Evolutionary conservation across 2,113 vertebrate species (phyloP).

Genomic region (Silurus meridionalis): DNA sequence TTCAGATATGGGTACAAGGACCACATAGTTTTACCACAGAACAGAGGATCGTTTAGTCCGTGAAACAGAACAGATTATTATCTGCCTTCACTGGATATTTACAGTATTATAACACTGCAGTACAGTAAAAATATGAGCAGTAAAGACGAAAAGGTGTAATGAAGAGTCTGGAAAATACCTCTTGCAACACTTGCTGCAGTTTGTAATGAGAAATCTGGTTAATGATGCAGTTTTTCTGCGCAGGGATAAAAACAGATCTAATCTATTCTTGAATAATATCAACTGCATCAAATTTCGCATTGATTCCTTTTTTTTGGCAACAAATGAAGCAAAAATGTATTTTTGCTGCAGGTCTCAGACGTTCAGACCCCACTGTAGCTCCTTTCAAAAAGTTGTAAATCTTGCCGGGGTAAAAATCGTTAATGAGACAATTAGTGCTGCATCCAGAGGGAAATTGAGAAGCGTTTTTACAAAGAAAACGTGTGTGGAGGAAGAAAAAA

Average conservation of each 20-base stretch:
- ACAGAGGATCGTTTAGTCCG: background rate
- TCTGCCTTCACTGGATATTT: background rate
- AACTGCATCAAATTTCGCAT: background rate
- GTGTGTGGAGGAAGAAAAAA: background rate
- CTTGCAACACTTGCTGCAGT: background rate
- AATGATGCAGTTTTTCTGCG: background rate
- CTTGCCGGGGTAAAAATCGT: conserved; percentile 22
- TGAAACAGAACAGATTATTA: background rate
- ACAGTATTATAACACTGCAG: background rate
- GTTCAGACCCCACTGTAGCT: background rate
- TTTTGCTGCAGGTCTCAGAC: background rate
- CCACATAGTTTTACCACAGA: background rate
- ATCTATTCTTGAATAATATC: conserved; percentile 24
- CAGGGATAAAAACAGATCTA: background rate
- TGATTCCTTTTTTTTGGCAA: background rate
- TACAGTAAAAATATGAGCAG: background rate
- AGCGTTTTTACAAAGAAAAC: conserved; percentile 4
- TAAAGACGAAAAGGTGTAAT: background rate
- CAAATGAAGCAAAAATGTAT: conserved; percentile 16
- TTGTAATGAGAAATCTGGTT: background rate
- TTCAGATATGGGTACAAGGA: background rate
- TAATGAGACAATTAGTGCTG: conserved; percentile 29
- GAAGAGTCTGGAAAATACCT: background rate
- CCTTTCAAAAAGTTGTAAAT: conserved; percentile 11
- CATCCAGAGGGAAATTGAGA: conserved; percentile 16